Percentiles rank a stretch among this genome's conserved stretches.
phyloP scores from a whole-genome alignment of 2,888 invertebrate species.

The Theodoxus fluviatilis region DNA sequence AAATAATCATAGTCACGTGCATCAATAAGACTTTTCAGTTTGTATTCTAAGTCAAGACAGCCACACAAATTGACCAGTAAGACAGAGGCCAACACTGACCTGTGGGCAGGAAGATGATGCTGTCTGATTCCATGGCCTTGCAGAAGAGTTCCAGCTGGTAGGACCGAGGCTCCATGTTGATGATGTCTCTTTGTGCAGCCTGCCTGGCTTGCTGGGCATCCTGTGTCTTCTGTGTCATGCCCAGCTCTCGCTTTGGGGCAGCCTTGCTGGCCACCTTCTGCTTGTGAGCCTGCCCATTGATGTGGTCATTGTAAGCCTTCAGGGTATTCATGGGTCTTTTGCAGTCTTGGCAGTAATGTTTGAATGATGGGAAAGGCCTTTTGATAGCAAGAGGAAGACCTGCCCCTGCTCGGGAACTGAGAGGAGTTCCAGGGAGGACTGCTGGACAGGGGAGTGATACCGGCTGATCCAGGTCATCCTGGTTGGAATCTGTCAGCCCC shows the following conservation, averaged over 20 bases:
- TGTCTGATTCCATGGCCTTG: slow-evolving; percentile 48
- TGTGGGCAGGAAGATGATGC: slow-evolving; percentile 56
- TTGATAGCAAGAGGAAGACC: too few species aligned
- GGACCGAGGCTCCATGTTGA: slow-evolving; percentile 38
- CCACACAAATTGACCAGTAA: background rate
- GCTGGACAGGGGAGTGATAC: too few species aligned
- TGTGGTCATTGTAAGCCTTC: slow-evolving; percentile 40
- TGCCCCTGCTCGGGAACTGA: too few species aligned
- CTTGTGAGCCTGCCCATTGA: slow-evolving; percentile 43
- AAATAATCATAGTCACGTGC: too few species aligned
- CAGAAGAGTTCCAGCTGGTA: slow-evolving; percentile 54
- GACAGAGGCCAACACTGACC: slow-evolving; percentile 35
- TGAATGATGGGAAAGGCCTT: too few species aligned
- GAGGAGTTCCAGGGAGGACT: too few species aligned
- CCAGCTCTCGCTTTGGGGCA: slow-evolving; percentile 32
- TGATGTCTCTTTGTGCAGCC: slow-evolving; percentile 28
- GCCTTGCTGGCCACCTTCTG: slow-evolving; percentile 38
- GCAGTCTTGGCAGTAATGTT: slow-evolving; percentile 43
- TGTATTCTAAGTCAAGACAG: background rate
- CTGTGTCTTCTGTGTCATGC: slow-evolving; percentile 4
- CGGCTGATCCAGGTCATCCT: too few species aligned
- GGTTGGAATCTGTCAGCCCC: too few species aligned
- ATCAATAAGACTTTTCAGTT: background rate
- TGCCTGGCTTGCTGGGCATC: background rate
- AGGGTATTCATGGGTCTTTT: slow-evolving; percentile 43